Evolutionary conservation across 1,140 invertebrate genomes (phyloP), one percentile per base, ranked within the genome.

Genomic region (Drusus annulatus): DNA sequence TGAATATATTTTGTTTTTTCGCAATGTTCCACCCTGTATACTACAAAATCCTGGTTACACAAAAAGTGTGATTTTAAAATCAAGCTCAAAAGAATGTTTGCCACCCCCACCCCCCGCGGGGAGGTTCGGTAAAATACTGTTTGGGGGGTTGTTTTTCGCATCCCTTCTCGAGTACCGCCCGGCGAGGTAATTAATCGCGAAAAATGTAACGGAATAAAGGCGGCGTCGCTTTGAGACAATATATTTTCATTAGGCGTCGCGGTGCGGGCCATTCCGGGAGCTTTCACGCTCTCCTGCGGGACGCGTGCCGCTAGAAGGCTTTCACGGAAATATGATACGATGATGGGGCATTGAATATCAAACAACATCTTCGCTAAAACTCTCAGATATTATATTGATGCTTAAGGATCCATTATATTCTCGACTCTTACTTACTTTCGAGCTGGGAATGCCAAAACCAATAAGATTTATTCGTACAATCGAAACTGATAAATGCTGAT

Each of bases 111-210:
- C 25, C 25, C 1, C n/a, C n/a, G 23, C 62, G 36, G 31, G 45
- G 8, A 19, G 36, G 36, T 45, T 45, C 36, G 36, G 10, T 45
- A 45, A 13, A 45, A 45, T 13, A 45, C 36, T 45, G 36, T 45
- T 45, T 45, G 36, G 31, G 31, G 36, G 36, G 65, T 23, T 19
- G 65, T 45, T n/a, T 65, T 28, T 28, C 25, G 25, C 31, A 56
- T n/a, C 25, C 54, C 25, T 19, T 60, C n/a, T 76, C 74, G 54
- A 58, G 28, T 77, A 69, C 81, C 80, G 79, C 68, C 81, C 78
- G 80, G 79, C 81, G 69, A 80, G 80, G 81, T 80, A 83, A 83
- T 83, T 83, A 83, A 83, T 83, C 79, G 81, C 77, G 81, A 83
- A 83, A 83, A 83, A 83, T 83, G 81, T 80, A 80, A 79, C 76